Evolutionary conservation across 2,888 invertebrate genomes (phyloP).

Genomic region (Oscheius sp.): DNA sequence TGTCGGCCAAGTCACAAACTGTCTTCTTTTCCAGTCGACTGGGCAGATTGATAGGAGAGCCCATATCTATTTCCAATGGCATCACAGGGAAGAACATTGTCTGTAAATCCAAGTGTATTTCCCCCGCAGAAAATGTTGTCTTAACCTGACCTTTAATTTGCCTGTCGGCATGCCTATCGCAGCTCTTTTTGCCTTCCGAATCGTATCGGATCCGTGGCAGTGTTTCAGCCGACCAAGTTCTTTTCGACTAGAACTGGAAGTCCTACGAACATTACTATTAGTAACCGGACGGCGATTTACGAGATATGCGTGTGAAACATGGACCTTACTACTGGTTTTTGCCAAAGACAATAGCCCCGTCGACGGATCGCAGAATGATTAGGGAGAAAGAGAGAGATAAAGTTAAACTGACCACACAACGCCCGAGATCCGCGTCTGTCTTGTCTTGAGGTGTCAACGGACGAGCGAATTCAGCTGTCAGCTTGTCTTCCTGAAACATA

Average conservation of each 20-base stretch:
- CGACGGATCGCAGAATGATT: neutral
- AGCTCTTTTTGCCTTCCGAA: conserved; percentile 6
- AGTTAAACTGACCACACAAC: conserved; percentile 40
- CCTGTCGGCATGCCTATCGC: conserved; percentile 10
- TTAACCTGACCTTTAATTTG: too few species aligned
- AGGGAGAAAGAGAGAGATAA: neutral
- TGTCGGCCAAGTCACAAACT: conserved; percentile 49
- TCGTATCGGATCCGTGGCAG: conserved; percentile 27
- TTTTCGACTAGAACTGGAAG: conserved; percentile 28
- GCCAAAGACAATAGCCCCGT: conserved; percentile 28
- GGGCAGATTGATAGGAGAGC: conserved; percentile 39
- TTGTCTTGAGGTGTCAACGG: conserved; percentile 39
- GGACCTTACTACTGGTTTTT: conserved; percentile 22
- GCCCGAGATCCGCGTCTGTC: conserved; percentile 42
- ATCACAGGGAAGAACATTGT: conserved; percentile 43
- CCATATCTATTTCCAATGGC: conserved; percentile 42
- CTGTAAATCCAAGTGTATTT: too few species aligned
- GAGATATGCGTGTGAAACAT: conserved; percentile 29
- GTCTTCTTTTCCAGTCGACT: conserved; percentile 32
- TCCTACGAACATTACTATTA: conserved; percentile 31
- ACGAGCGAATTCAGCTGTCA: conserved; percentile 53
- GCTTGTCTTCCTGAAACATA: conserved; percentile 41
- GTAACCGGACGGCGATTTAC: conserved; percentile 33
- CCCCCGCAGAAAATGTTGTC: neutral
- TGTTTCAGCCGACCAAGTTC: conserved; percentile 8